Evolutionary conservation across 2,888 invertebrate genomes (phyloP).

Genomic region (Nomada fabriciana): DNA sequence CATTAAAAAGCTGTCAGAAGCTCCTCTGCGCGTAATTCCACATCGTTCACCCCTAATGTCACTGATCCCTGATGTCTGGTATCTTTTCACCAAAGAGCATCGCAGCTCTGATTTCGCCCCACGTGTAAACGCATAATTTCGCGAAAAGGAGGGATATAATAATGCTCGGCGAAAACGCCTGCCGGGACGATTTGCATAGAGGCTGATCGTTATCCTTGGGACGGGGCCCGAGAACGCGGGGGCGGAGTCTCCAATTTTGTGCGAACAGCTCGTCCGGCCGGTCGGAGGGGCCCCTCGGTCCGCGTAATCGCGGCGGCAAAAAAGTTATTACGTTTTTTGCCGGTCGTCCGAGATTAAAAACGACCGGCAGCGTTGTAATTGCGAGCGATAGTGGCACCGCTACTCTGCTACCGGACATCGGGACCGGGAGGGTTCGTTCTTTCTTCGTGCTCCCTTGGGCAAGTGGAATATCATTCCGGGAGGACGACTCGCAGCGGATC

Average conservation of each 20-base stretch:
- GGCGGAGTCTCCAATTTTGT: constrained; percentile 70
- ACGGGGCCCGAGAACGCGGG: constrained; percentile 51
- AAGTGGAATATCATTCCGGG: constrained; percentile 72
- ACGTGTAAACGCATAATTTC: constrained; percentile 51
- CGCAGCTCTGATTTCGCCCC: background rate
- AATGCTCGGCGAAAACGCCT: constrained; percentile 54
- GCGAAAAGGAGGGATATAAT: constrained; percentile 52
- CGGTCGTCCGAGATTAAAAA: constrained; percentile 75
- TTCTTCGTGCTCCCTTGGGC: constrained; percentile 18
- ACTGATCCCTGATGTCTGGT: constrained; percentile 25
- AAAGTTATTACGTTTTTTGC: constrained; percentile 76
- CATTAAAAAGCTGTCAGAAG: constrained; percentile 69
- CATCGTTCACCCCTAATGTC: constrained; percentile 49
- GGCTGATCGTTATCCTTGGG: constrained; percentile 63
- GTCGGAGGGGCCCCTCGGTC: constrained; percentile 4
- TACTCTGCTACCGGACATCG: constrained; percentile 63
- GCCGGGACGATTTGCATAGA: constrained; percentile 68
- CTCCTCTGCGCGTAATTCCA: constrained; percentile 28
- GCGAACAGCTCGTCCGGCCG: constrained; percentile 53
- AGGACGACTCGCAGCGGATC: constrained; percentile 68
- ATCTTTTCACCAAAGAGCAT: constrained; percentile 29
- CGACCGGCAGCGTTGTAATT: constrained; percentile 73
- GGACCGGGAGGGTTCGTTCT: constrained; percentile 29
- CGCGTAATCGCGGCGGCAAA: constrained; percentile 66
- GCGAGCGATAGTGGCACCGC: constrained; percentile 69